phyloP scores from a whole-genome alignment of 1,140 invertebrate genomes.

The Cyclargus thomasi region DNA sequence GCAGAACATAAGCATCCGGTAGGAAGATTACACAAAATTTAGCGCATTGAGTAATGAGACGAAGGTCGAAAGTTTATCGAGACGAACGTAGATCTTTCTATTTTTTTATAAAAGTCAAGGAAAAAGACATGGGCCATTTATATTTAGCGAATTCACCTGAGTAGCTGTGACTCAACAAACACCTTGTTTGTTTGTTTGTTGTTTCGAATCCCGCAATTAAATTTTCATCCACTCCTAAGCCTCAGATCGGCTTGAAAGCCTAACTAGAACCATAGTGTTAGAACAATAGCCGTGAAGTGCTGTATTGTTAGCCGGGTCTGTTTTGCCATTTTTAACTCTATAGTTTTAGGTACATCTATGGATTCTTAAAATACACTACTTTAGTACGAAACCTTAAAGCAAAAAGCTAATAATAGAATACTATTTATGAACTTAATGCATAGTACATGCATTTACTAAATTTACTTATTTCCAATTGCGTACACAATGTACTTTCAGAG shows the following conservation, averaged over 20 bases:
- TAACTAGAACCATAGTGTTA: constrained; percentile 21
- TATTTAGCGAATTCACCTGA: constrained; percentile 2
- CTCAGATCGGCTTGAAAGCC: constrained; percentile 16
- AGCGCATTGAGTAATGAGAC: background rate
- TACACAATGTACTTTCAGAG: no score
- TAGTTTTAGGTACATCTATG: background rate
- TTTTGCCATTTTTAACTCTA: constrained; percentile 5
- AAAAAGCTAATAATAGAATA: background rate
- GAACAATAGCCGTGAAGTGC: constrained; percentile 1
- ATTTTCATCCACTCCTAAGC: constrained; percentile 32
- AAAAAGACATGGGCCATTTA: background rate
- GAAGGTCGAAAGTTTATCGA: background rate
- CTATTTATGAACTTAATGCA: no score
- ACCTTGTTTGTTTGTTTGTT: background rate
- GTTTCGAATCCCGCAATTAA: constrained; percentile 10
- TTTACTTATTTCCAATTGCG: no score
- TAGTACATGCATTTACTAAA: no score
- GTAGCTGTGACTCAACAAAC: background rate
- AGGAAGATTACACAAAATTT: background rate
- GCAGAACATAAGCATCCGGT: no score
- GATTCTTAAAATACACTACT: background rate
- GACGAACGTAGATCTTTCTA: background rate
- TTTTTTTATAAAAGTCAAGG: background rate
- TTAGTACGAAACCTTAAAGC: background rate
- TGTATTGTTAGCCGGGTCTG: background rate